phyloP scores from a whole-genome alignment of 2,113 vertebrate species.

The Chlorodrepanis virens region DNA sequence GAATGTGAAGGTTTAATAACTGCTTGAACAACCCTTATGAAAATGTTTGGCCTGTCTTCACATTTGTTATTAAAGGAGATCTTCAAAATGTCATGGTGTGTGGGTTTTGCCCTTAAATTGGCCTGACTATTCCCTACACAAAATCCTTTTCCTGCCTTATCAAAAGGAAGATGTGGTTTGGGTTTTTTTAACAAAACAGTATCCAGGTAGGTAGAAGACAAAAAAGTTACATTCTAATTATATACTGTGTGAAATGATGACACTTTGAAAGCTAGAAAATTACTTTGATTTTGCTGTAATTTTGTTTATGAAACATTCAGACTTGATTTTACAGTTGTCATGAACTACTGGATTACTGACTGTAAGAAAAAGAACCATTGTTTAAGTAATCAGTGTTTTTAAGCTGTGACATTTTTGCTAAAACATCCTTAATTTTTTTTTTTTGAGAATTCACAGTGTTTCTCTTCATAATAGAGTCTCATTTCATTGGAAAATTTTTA shows the following conservation, averaged over 20 bases:
- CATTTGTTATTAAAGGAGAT: not conserved
- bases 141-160: not conserved
- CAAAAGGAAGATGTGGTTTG: not conserved
- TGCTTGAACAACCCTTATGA: not conserved
- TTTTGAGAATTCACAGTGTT: not conserved
- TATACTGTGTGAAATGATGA: not conserved
- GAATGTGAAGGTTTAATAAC: not conserved
- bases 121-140: not conserved
- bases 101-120: not conserved
- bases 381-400: not conserved
- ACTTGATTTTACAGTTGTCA: not conserved
- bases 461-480: not conserved
- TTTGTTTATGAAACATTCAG: not conserved
- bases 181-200: not conserved
- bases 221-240: slow-evolving; percentile 29
- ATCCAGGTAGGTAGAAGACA: not conserved
- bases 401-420: not conserved
- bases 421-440: not conserved
- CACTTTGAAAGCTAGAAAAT: slow-evolving; percentile 33
- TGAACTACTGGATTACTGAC: not conserved
- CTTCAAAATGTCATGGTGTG: not conserved
- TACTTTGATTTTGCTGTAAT: not conserved
- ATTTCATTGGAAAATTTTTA: not conserved
- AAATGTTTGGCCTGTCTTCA: not conserved
- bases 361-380: not conserved